These are phyloP conservation scores for Odocoileus virginianus DNA, from an alignment of 2,113 vertebrate species.

Conservation along the genomic window DNA sequence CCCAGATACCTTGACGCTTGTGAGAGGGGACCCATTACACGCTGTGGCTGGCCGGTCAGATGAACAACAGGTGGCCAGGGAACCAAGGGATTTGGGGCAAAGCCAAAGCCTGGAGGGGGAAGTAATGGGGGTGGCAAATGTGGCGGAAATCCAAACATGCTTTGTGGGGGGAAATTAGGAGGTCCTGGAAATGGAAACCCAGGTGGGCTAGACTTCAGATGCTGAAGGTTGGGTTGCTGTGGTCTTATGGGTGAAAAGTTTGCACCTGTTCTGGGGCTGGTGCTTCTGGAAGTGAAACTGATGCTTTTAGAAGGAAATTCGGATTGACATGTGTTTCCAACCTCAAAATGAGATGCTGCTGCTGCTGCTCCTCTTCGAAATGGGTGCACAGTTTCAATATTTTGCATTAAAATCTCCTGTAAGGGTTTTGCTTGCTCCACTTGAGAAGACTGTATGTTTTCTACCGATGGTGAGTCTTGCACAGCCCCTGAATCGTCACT, in stretches of 20 bases:
- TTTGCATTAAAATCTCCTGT: conserved; percentile 77
- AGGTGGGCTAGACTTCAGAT: conserved; percentile 77
- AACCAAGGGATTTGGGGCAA: conserved; percentile 83
- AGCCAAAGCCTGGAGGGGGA: conserved; percentile 83
- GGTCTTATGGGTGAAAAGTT: conserved; percentile 79
- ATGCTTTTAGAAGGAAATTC: conserved; percentile 78
- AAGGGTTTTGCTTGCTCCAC: conserved; percentile 68
- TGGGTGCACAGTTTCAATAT: conserved; percentile 81
- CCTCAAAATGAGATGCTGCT: conserved; percentile 79
- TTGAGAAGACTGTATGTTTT: conserved; percentile 73
- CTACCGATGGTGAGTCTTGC: conserved; percentile 75
- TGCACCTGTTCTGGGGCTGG: conserved; percentile 72
- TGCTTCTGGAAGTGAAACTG: conserved; percentile 71
- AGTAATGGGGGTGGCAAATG: conserved; percentile 85
- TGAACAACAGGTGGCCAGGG: conserved; percentile 84
- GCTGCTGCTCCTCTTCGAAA: conserved; percentile 80
- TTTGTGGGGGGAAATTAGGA: conserved; percentile 78
- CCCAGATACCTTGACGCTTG: conserved; percentile 82
- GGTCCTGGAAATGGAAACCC: conserved; percentile 81
- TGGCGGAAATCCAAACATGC: conserved; percentile 84
- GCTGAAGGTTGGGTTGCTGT: conserved; percentile 79
- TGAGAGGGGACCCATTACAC: conserved; percentile 79
- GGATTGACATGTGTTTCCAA: conserved; percentile 72
- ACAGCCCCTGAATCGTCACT: conserved; percentile 64
- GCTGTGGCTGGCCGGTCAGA: conserved; percentile 81